Base-by-base conservation (phyloP, 2,797 vertebrate genomes). In the Schizothorax lantsangensis region DNA sequence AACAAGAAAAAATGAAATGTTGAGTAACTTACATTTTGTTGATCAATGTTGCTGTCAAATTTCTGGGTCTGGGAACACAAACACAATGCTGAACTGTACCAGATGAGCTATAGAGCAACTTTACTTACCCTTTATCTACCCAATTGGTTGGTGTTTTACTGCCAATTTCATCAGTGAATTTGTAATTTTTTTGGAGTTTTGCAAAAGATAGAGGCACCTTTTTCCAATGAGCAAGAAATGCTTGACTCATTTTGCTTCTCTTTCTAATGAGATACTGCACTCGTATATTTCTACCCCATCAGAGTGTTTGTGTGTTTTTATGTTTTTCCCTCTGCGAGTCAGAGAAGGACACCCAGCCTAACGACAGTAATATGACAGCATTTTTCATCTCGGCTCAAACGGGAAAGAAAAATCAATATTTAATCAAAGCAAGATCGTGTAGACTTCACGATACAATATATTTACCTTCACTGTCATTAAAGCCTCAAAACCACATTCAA, bases 401-500 rank as follows among this genome's bases (percentile, higher is more conserved):
- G 90, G 92, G 94, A 38, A 86, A 80, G 91, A 92, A 90, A 94
- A 95, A 95, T 95, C 95, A 95, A 95, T 95, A 95, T 94, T 94
- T 95, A 95, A 95, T 96, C 95, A 94, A 92, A 92, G 92, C 91
- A 91, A 93, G 93, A 95, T 93, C 91, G 94, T 93, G 94, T 91
- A 91, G 90, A 90, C 89, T 30, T 83, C 85, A 80, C 85, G 91
- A 92, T 92, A 91, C 91, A 93, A 92, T 94, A 93, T 91, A 90
- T 89, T 81, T 86, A 85, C 83, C 74, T 52, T 88, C 47, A 64
- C 69, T 59, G 89, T 77, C 83, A 88, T 88, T 83, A 83, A 79
- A 83, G 82, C 79, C 66, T 66, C 43, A 73, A 81, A 87, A 69
- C 64, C n/a, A 40, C 54, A 81, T 81, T 84, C 33, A 81, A 81